Evolutionary conservation across 2,888 invertebrate species (phyloP).

Genomic region (Scelioninae gen. 1): DNA sequence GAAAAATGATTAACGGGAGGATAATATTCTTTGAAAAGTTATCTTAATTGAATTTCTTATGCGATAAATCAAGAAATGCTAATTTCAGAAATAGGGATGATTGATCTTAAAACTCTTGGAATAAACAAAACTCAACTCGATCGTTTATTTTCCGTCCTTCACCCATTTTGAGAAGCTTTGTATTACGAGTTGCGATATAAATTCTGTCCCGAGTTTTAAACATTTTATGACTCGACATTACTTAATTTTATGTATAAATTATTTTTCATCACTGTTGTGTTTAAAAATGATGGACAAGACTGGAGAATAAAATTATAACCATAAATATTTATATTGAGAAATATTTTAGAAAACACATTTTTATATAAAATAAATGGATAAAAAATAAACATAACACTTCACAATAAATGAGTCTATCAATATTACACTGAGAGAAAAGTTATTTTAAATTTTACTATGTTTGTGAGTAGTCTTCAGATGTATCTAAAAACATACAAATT

Average conservation of each 20-base stretch:
- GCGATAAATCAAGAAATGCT: background rate
- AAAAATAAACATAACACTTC: too few relatives aligned
- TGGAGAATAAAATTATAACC: background rate
- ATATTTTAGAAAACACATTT: too few relatives aligned
- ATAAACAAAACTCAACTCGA: conserved; percentile 35
- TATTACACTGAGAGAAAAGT: too few relatives aligned
- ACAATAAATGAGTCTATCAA: too few relatives aligned
- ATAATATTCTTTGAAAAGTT: too few relatives aligned
- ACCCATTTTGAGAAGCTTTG: conserved; percentile 42
- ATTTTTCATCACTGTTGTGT: conserved; percentile 6
- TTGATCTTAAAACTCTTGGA: conserved; percentile 3
- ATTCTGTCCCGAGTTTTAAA: conserved; percentile 8
- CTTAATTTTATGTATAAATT: conserved; percentile 11
- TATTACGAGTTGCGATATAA: conserved; percentile 12
- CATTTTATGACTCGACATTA: background rate
- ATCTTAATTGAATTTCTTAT: too few relatives aligned
- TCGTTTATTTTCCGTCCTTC: conserved; percentile 35
- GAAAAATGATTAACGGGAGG: background rate
- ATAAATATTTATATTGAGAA: too few relatives aligned
- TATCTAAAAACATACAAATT: too few relatives aligned
- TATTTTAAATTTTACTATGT: too few relatives aligned
- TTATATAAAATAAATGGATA: too few relatives aligned
- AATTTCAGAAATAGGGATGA: conserved; percentile 10
- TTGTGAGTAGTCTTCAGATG: too few relatives aligned
- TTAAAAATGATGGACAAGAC: background rate